Evolutionary conservation across 2,888 invertebrate genomes (phyloP), one percentile per base, ranked within the genome.

Genomic region (Dolomedes plantarius): DNA sequence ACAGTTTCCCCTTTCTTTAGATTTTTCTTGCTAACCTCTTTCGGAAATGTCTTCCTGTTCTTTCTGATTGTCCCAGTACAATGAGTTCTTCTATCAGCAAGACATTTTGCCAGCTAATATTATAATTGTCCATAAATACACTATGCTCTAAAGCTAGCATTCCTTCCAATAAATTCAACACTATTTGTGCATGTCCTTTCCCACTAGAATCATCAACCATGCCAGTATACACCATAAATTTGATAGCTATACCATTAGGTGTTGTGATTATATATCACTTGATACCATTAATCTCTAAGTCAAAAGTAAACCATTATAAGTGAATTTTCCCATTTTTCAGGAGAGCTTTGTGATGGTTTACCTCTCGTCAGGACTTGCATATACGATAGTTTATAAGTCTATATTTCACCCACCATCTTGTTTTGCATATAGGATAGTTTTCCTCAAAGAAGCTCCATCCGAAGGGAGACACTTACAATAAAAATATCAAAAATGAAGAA

Each of bases 1-100:
- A 75, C 39, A 36, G 75, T 75, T 65, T 64, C 16, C 65, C 28
- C 41, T 75, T 64, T 65, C 28, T 64, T 75, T 7, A 75, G 65
- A 28, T 75, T 62, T 74, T 64, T 67, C 67, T 31, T 31, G 28
- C 0, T 31, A 0, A 67, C 67, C 32, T 67, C 67, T 67, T 67
- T 31, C 32, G n/a, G 32, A 67, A 31, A 29, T 31, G 29, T 1
- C 29, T 67, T 65, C 65, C n/a, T 65, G 31, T 65, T 65, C n/a
- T 65, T 65, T n/a, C 29, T 65, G 7, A 62, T 62, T 62, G 27
- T 62, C 50, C 50, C 50, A 50, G 50, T 50, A 16, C 50, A 50
- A 50, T 64, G 64, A 6, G 64, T 64, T 64, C 64, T 64, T 64
- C 2, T 5, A 23, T 64, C 64, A 6, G 64, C 64, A 64, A 28